Conservation (phyloP, 2,113 vertebrate species). For the Prietella phreatophila region DNA sequence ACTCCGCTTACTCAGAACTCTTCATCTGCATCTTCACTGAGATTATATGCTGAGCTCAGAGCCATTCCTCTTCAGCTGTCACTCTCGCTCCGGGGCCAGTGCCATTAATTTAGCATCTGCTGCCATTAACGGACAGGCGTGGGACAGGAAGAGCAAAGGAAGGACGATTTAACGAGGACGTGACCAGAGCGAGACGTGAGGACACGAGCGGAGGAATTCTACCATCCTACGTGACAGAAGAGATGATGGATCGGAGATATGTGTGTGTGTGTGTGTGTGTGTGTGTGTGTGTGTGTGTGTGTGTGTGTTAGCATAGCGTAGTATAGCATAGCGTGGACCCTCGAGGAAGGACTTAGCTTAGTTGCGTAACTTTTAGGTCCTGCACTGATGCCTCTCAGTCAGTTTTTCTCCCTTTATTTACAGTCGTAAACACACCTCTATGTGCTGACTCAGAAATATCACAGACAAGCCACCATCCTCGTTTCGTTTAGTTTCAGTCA, state of each 20-base stretch:
- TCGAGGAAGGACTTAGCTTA: not conserved
- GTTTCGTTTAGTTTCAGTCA: not conserved
- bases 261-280: not conserved
- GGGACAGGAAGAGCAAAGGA: constrained; percentile 24
- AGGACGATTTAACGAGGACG: constrained; percentile 13
- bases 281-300: not conserved
- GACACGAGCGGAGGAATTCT: not conserved
- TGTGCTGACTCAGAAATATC: not conserved
- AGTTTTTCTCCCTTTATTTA: no score
- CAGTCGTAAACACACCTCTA: not conserved
- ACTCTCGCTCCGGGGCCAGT: constrained; percentile 36
- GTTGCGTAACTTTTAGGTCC: not conserved
- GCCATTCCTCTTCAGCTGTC: constrained; percentile 39
- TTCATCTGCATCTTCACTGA: not conserved
- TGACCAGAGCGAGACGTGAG: constrained; percentile 15
- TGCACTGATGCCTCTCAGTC: not conserved
- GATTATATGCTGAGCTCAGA: constrained; percentile 16
- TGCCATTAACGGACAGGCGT: constrained; percentile 46
- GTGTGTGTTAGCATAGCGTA: not conserved
- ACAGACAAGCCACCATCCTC: not conserved
- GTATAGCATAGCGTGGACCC: not conserved
- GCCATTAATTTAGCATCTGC: constrained; percentile 54
- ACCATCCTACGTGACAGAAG: not conserved
- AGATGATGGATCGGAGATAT: no score
- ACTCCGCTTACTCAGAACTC: not conserved